Base-by-base conservation (phyloP, 2,888 invertebrate genomes). In the Cremastobaeus sp. region DNA sequence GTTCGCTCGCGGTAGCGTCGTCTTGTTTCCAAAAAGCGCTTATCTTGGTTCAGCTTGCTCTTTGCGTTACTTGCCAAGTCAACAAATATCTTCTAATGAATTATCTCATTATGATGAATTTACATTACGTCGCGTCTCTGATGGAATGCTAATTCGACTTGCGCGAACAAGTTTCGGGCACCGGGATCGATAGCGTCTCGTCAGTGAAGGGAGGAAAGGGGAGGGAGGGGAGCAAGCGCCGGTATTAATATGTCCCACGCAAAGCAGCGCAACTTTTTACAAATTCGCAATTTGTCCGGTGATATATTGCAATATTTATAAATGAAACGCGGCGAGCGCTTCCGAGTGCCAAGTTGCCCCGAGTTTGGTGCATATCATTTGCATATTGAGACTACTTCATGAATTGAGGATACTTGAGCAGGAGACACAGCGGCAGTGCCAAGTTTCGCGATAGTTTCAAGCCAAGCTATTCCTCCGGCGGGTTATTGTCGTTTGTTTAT, bases 341-440 rank as follows among this genome's bases (percentile, higher is more conserved):
- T 34, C 4, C 64, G 21, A 41, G 28, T 73, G 60, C 66, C 60
- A 73, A 66, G 62, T 60, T 60, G 25, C 48, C 39, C 25, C 18
- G 3, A 37, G 48, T 39, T 54, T 57, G n/a, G 65, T 18, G 64
- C 52, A 74, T 69, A 74, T 74, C 75, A 78, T 79, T 80, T 79
- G 76, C 77, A 78, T 79, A 77, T 77, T 75, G 77, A 76, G 76
- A 71, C 74, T 76, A 68, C 73, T 76, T 41, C 59, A 73, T 76
- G 76, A 78, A 77, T 79, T 78, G 77, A 73, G 65, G 52, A 66
- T 68, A 66, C 65, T 70, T 66, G 66, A 66, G 74, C 48, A 70
- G 52, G 65, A 76, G 75, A 75, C 64, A 52, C 59, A 48, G 50
- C 21, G 35, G 25, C 66, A 66, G 45, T 62, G 62, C 68, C 62